phyloP scores from a whole-genome alignment of 2,113 vertebrate species.

The Pedionomus torquatus region DNA sequence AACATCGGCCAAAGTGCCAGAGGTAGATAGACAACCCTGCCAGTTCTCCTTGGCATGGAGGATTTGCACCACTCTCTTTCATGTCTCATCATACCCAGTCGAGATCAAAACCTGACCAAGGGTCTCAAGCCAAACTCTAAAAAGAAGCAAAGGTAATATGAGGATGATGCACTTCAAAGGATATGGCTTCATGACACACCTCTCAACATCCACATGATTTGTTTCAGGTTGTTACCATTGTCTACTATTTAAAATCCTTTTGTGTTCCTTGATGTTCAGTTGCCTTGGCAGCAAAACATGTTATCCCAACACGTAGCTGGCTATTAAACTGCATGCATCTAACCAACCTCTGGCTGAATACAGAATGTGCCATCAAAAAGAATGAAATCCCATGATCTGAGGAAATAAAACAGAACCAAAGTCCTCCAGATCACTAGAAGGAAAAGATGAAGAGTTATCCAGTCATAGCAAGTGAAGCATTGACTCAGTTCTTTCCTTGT shows the following conservation, averaged over 20 bases:
- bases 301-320: not conserved
- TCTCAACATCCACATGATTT: not conserved
- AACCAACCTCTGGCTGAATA: not conserved
- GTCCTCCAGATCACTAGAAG: not conserved
- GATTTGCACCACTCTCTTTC: not conserved
- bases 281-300: not conserved
- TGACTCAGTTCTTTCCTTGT: not conserved
- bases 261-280: not conserved
- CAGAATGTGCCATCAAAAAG: not conserved
- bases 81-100: not conserved
- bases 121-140: not conserved
- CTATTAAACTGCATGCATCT: not conserved
- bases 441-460: not conserved
- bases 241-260: not conserved
- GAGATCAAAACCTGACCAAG: not conserved
- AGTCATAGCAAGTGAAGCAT: not conserved
- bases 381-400: not conserved
- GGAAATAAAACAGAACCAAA: not conserved
- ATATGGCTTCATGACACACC: not conserved
- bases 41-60: not conserved
- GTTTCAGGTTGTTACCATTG: not conserved
- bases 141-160: not conserved
- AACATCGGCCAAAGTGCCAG: not conserved
- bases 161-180: not conserved
- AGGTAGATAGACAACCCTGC: not conserved